phyloP scores from a whole-genome alignment of 2,113 vertebrate species.

The Synchiropus splendidus region DNA sequence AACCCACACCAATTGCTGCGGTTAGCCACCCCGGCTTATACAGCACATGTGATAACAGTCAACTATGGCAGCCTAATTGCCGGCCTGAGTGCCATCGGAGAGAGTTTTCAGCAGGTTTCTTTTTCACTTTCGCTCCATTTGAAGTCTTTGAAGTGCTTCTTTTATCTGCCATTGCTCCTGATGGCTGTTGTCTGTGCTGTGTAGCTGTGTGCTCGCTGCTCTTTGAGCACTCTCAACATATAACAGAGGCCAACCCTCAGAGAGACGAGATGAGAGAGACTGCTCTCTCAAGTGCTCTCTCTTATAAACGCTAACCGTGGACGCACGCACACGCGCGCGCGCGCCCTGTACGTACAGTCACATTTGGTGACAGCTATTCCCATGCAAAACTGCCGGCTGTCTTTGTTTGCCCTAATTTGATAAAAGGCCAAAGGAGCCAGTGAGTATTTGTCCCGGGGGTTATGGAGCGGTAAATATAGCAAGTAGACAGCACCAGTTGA shows the following conservation, averaged over 20 bases:
- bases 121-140: conserved; percentile 61
- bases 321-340: conserved; percentile 28
- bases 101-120: conserved; percentile 62
- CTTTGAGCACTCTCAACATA: conserved; percentile 58
- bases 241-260: conserved; percentile 62
- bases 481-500: conserved; percentile 62
- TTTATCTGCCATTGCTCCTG: conserved; percentile 66
- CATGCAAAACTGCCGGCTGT: conserved; percentile 25
- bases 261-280: conserved; percentile 35
- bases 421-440: conserved; percentile 51
- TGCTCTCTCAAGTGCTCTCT: conserved; percentile 5
- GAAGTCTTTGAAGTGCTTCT: conserved; percentile 64
- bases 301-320: not conserved
- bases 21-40: conserved; percentile 45
- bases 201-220: conserved; percentile 50
- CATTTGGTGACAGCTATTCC: conserved; percentile 24
- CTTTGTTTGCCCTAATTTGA: conserved; percentile 60
- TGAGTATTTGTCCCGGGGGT: conserved; percentile 53
- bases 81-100: conserved; percentile 53
- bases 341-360: conserved; percentile 19
- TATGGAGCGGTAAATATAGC: conserved; percentile 65
- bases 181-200: conserved; percentile 67
- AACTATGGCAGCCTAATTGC: conserved; percentile 60
- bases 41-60: conserved; percentile 39
- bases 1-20: conserved; percentile 49